Conservation (phyloP, 2,888 invertebrate species). For the Eupeodes luniger region DNA sequence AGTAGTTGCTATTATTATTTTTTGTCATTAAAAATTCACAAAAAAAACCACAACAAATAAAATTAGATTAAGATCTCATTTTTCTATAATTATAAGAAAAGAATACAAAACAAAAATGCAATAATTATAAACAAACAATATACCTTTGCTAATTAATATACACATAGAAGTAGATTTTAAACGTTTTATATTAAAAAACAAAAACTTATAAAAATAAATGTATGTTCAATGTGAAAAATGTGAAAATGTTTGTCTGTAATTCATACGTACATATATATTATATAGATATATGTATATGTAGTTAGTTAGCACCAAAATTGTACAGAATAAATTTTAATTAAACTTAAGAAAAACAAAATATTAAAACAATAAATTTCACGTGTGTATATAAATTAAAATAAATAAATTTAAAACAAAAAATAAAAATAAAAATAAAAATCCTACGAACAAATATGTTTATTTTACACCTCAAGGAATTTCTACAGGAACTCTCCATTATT, state of each 20-base stretch:
- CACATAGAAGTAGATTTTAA: neutral
- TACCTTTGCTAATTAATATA: conserved; percentile 3
- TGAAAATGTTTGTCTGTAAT: conserved; percentile 39
- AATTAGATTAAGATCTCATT: neutral
- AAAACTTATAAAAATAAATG: conserved; percentile 21
- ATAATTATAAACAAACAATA: neutral
- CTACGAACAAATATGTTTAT: neutral
- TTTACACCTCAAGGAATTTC: conserved; percentile 25
- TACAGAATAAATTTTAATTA: conserved; percentile 53
- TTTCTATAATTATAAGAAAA: neutral
- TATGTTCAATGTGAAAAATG: conserved; percentile 35
- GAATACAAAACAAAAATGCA: neutral
- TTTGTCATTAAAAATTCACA: neutral
- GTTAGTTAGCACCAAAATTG: conserved; percentile 59
- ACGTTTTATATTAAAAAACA: conserved; percentile 32
- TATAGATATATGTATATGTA: too few relatives aligned
- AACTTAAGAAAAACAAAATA: conserved; percentile 9
- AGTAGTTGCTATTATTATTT: neutral
- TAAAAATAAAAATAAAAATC: neutral
- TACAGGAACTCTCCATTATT: neutral
- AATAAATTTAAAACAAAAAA: conserved; percentile 20
- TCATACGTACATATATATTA: neutral
- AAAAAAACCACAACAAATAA: neutral
- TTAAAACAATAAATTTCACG: conserved; percentile 26
- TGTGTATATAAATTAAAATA: conserved; percentile 37